These are phyloP conservation scores for Hololepta plana DNA, from an alignment of 2,888 invertebrate genomes.

Conservation along the genomic window DNA sequence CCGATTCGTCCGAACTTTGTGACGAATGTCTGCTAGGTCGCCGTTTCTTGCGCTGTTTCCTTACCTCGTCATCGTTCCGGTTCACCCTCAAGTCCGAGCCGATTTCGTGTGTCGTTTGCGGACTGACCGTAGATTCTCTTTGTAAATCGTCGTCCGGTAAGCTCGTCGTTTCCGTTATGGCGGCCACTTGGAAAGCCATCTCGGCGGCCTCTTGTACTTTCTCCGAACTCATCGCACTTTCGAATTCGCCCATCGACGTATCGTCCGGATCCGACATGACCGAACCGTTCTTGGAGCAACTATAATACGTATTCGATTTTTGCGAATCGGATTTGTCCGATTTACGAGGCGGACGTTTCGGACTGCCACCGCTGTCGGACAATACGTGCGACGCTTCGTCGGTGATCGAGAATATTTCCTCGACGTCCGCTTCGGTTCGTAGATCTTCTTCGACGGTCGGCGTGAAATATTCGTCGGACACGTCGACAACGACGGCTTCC, in stretches of 20 bases:
- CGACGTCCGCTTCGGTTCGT: conserved; percentile 71
- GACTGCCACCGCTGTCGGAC: conserved; percentile 29
- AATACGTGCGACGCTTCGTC: conserved; percentile 43
- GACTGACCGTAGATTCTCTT: conserved; percentile 18
- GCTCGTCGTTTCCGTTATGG: conserved; percentile 26
- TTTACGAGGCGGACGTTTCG: conserved; percentile 40
- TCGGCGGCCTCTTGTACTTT: conserved; percentile 24
- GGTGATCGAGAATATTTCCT: conserved; percentile 60
- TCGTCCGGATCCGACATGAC: conserved; percentile 35
- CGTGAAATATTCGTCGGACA: conserved; percentile 67
- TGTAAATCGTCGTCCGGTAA: conserved; percentile 21
- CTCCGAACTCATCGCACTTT: conserved; percentile 40
- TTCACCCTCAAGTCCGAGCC: conserved; percentile 26
- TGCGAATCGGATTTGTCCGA: conserved; percentile 48
- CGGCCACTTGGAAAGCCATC: conserved; percentile 23
- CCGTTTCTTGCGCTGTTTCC: conserved; percentile 24
- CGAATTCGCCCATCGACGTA: conserved; percentile 46
- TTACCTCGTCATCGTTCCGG: conserved; percentile 28
- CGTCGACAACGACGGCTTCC: conserved; percentile 84
- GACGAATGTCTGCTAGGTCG: conserved; percentile 16
- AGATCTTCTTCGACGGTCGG: conserved; percentile 70
- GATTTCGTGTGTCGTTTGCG: conserved; percentile 26
- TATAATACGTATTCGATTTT: conserved; percentile 40
- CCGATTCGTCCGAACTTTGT: conserved; percentile 30
- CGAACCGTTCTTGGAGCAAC: conserved; percentile 41